Conservation (phyloP, 2,888 invertebrate species). For the Cinara cedri region DNA sequence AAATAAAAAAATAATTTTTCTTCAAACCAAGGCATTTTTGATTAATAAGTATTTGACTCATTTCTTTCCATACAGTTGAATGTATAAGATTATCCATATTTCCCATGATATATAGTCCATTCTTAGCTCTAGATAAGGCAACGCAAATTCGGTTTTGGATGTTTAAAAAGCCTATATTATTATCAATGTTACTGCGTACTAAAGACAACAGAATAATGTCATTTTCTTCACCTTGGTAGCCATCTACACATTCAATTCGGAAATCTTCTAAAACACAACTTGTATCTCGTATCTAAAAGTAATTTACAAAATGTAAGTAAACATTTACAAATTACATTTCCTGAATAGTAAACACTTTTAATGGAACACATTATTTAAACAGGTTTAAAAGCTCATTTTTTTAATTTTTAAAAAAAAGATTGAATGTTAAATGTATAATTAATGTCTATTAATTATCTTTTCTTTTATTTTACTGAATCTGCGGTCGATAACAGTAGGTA, state of each 20-base stretch:
- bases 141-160: conserved; percentile 53
- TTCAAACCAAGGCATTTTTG: conserved; percentile 1
- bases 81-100: conserved; percentile 49
- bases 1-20: conserved; percentile 2
- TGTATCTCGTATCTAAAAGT: conserved; percentile 33
- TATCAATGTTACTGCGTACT: conserved; percentile 45
- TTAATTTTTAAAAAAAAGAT: too few relatives aligned
- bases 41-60: conserved; percentile 3
- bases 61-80: conserved; percentile 36
- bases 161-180: conserved; percentile 53
- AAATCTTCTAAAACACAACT: conserved; percentile 27
- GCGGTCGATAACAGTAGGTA: too few relatives aligned
- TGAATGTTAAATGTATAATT: too few relatives aligned
- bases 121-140: conserved; percentile 52
- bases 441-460: too few relatives aligned
- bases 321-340: not conserved
- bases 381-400: too few relatives aligned
- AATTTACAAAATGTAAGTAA: not conserved
- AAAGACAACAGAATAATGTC: conserved; percentile 53
- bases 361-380: too few relatives aligned
- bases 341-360: not conserved
- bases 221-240: conserved; percentile 55
- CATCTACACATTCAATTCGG: conserved; percentile 48
- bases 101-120: conserved; percentile 54
- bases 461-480: too few relatives aligned